Evolutionary conservation across 2,113 vertebrate genomes (phyloP).

Genomic region (Trichechus manatus): DNA sequence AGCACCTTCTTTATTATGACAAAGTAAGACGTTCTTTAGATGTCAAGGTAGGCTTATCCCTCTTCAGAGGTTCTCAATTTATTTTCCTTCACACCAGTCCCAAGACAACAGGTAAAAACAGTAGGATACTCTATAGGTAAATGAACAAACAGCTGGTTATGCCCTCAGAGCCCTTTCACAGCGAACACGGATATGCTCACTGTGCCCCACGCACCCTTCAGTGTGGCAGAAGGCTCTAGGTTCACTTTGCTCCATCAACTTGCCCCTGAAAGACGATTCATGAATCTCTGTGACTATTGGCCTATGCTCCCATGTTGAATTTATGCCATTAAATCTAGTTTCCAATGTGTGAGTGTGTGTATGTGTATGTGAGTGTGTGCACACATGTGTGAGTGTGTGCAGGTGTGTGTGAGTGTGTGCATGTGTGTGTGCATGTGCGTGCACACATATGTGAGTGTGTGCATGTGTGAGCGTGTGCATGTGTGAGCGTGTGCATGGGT

Average conservation of each 20-base stretch:
- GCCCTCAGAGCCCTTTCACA: background rate
- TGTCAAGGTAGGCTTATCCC: background rate
- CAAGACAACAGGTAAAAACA: rapidly evolving
- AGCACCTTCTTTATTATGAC: background rate
- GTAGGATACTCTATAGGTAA: rapidly evolving
- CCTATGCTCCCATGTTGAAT: rapidly evolving
- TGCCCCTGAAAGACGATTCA: rapidly evolving
- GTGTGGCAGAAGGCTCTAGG: rapidly evolving
- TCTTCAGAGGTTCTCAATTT: no score
- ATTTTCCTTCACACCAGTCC: background rate
- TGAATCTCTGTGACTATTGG: rapidly evolving
- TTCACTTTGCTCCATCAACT: background rate
- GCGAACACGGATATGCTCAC: background rate
- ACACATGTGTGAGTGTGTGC: rapidly evolving
- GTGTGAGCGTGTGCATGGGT: no score
- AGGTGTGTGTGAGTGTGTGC: rapidly evolving
- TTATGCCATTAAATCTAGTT: no score
- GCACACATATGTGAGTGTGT: no score
- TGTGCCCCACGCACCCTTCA: no score
- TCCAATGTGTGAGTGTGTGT: background rate
- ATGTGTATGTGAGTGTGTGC: no score
- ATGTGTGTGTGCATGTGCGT: background rate
- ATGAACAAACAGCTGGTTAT: rapidly evolving
- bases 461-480: no score
- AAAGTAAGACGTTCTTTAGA: no score